Conservation (phyloP, 2,797 vertebrate species). For the Myripristis murdjan region DNA sequence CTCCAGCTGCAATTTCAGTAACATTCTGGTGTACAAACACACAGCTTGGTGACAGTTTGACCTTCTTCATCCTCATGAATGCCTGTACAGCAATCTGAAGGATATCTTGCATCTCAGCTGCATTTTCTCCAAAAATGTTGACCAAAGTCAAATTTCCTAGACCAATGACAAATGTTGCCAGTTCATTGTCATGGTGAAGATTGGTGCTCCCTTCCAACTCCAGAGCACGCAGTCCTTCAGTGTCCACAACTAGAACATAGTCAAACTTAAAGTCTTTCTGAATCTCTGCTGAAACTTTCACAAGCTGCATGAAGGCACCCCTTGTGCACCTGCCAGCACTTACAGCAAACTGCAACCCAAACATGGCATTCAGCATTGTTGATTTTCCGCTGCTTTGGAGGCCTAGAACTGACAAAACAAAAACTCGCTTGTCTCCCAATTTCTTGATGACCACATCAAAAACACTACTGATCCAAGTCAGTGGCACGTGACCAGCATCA, state of each 20-base stretch:
- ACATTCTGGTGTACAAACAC: conserved; percentile 78
- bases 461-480: conserved; percentile 82
- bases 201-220: conserved; percentile 70
- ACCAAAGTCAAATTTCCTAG: conserved; percentile 86
- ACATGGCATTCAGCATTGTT: conserved; percentile 87
- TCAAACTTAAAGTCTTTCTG: conserved; percentile 42
- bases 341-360: conserved; percentile 86
- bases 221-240: conserved; percentile 82
- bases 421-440: conserved; percentile 78
- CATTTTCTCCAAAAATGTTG: conserved; percentile 88
- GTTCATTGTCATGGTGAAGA: conserved; percentile 81
- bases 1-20: conserved; percentile 75
- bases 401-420: conserved; percentile 86
- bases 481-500: conserved; percentile 82
- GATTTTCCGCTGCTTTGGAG: conserved; percentile 88
- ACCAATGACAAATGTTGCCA: conserved; percentile 88
- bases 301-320: conserved; percentile 88
- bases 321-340: conserved; percentile 84
- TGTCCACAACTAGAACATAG: conserved; percentile 80
- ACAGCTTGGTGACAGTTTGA: conserved; percentile 78
- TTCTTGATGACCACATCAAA: conserved; percentile 80
- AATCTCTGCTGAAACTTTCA: conserved; percentile 75
- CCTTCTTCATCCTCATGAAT: conserved; percentile 86
- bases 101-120: conserved; percentile 86
- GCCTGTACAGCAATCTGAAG: conserved; percentile 86